These are phyloP conservation scores for Cotesia congregata DNA, from an alignment of 2,888 invertebrate species.

Conservation along the genomic window DNA sequence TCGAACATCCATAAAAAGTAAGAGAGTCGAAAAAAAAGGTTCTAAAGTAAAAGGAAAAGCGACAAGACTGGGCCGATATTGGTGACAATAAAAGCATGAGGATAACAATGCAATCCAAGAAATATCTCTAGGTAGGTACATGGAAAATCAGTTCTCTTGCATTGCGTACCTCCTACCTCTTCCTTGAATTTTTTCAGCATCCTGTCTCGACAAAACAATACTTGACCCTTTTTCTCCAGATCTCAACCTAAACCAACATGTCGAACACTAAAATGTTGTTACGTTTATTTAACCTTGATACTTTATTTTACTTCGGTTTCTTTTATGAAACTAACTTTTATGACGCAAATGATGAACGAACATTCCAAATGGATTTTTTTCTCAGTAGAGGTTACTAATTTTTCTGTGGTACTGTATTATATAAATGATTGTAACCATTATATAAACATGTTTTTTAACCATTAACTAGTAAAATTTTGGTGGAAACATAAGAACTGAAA, in stretches of 20 bases:
- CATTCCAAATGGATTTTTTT: neutral
- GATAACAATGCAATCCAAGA: constrained; percentile 54
- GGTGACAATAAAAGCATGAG: constrained; percentile 46
- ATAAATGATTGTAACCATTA: neutral
- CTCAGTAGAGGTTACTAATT: neutral
- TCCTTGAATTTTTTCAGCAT: neutral
- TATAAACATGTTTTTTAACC: neutral
- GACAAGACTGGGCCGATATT: constrained; percentile 40
- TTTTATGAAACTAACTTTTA: neutral
- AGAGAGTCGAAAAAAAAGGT: constrained; percentile 43
- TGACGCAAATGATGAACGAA: neutral
- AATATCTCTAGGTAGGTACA: constrained; percentile 54
- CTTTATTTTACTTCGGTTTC: neutral
- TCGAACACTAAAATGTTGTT: neutral
- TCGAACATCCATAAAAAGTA: constrained; percentile 61
- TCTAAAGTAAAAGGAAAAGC: constrained; percentile 34
- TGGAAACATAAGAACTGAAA: too few relatives aligned
- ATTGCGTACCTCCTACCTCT: neutral
- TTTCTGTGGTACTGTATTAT: neutral
- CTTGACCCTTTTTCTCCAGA: neutral
- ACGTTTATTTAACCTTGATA: neutral
- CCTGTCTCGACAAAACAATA: neutral
- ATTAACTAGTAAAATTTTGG: too few relatives aligned
- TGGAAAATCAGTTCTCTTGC: neutral
- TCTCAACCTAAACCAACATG: neutral